Conservation (phyloP, 2,888 invertebrate genomes). For the Apotomis turbidana region DNA sequence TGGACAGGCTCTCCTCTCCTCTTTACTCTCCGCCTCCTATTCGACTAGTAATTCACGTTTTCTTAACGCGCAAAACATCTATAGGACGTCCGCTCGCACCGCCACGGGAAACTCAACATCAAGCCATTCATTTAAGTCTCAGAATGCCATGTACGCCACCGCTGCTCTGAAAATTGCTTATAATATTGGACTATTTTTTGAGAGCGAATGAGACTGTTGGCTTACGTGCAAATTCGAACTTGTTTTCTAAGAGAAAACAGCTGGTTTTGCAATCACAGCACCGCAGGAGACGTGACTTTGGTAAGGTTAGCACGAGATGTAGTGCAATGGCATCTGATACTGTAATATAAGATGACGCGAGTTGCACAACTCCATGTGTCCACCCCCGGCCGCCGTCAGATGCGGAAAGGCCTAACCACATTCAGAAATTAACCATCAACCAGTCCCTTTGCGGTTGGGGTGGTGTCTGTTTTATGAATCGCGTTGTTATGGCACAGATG, state of each 20-base stretch:
- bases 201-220: background rate
- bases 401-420: conserved; percentile 2
- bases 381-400: conserved; percentile 3
- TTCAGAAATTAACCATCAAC: too few species aligned
- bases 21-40: conserved; percentile 48
- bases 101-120: conserved; percentile 37
- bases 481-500: conserved; percentile 12
- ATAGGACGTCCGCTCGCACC: conserved; percentile 52
- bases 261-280: background rate
- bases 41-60: conserved; percentile 67
- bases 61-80: conserved; percentile 66
- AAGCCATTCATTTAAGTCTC: conserved; percentile 3
- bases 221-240: background rate
- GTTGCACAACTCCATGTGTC: conserved; percentile 20
- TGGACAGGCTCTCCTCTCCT: conserved; percentile 12
- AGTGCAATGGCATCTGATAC: conserved; percentile 27
- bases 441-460: background rate
- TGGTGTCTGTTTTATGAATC: background rate
- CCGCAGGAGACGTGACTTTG: background rate
- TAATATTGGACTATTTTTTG: background rate
- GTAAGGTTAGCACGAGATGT: background rate
- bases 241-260: background rate
- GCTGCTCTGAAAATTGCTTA: conserved; percentile 15
- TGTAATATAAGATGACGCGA: conserved; percentile 36
- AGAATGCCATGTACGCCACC: conserved; percentile 16